phyloP scores from a whole-genome alignment of 2,888 invertebrate species.

The Thecocarcelia acutangulata region DNA sequence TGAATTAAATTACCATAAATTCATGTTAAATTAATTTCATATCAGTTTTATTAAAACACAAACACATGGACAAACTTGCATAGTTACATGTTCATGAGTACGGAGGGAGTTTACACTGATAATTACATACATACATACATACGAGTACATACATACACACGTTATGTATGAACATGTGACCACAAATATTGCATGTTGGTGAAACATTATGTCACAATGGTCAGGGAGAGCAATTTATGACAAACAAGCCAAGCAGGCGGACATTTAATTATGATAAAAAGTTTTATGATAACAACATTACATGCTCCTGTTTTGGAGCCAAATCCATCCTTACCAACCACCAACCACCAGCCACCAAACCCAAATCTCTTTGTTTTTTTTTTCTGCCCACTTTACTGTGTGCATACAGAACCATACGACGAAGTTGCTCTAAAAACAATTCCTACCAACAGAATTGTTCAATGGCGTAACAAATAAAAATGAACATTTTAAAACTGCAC shows the following conservation, averaged over 20 bases:
- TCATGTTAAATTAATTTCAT: slow-evolving; percentile 47
- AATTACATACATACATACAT: not conserved
- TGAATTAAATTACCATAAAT: slow-evolving; percentile 46
- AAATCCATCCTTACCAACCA: not conserved
- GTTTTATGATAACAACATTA: slow-evolving; percentile 48
- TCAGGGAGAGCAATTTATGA: slow-evolving; percentile 59
- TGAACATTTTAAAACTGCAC: too few relatives aligned
- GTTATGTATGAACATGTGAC: not conserved
- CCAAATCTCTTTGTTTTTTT: slow-evolving; percentile 4
- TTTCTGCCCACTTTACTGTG: slow-evolving; percentile 1
- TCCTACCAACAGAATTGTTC: too few relatives aligned
- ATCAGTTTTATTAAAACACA: slow-evolving; percentile 18
- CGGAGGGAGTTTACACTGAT: not conserved
- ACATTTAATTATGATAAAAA: slow-evolving; percentile 67
- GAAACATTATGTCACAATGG: slow-evolving; percentile 62
- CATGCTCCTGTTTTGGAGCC: slow-evolving; percentile 4
- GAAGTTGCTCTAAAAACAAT: not conserved
- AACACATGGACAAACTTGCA: not conserved
- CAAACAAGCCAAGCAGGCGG: slow-evolving; percentile 60
- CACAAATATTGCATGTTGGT: slow-evolving; percentile 62
- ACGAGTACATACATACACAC: not conserved
- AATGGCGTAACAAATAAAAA: too few relatives aligned
- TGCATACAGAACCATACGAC: not conserved
- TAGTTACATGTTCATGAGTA: not conserved
- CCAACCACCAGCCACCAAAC: too few relatives aligned